Percentiles rank a stretch among this genome's conserved stretches.
phyloP scores from a whole-genome alignment of 2,888 invertebrate species.

The Campopleginae sp. region DNA sequence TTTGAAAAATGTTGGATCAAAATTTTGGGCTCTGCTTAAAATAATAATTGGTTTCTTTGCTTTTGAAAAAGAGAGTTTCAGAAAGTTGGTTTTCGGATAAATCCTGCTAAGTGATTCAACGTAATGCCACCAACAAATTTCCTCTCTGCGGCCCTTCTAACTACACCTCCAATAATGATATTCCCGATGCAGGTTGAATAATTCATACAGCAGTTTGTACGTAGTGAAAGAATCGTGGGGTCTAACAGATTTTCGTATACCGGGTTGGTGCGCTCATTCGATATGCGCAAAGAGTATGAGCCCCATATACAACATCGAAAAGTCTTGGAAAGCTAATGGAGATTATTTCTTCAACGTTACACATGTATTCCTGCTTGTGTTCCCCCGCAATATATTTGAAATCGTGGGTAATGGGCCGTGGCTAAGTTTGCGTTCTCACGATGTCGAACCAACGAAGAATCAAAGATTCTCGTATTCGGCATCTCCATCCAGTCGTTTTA shows the following conservation, averaged over 20 bases:
- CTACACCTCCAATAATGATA: slow-evolving; percentile 68
- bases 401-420: slow-evolving; percentile 29
- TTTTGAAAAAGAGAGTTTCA: too few relatives aligned
- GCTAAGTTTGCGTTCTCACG: slow-evolving; percentile 57
- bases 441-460: slow-evolving; percentile 33
- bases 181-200: slow-evolving; percentile 71
- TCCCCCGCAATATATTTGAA: background rate
- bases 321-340: slow-evolving; percentile 53
- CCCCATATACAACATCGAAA: slow-evolving; percentile 43
- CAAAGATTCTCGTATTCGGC: slow-evolving; percentile 22
- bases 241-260: slow-evolving; percentile 70
- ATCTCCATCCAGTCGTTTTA: background rate
- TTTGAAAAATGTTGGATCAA: too few relatives aligned
- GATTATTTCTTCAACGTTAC: slow-evolving; percentile 56
- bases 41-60: too few relatives aligned
- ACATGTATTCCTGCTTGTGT: slow-evolving; percentile 14
- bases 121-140: slow-evolving; percentile 50
- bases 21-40: too few relatives aligned
- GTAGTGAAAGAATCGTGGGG: slow-evolving; percentile 34
- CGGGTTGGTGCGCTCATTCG: slow-evolving; percentile 61
- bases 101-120: slow-evolving; percentile 32
- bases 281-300: slow-evolving; percentile 68
- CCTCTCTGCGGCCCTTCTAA: slow-evolving; percentile 49
- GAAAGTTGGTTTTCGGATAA: slow-evolving; percentile 7
- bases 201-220: slow-evolving; percentile 69